These are phyloP conservation scores for Oreotrochilus melanogaster DNA, from an alignment of 2,113 vertebrate genomes.

Conservation along the genomic window DNA sequence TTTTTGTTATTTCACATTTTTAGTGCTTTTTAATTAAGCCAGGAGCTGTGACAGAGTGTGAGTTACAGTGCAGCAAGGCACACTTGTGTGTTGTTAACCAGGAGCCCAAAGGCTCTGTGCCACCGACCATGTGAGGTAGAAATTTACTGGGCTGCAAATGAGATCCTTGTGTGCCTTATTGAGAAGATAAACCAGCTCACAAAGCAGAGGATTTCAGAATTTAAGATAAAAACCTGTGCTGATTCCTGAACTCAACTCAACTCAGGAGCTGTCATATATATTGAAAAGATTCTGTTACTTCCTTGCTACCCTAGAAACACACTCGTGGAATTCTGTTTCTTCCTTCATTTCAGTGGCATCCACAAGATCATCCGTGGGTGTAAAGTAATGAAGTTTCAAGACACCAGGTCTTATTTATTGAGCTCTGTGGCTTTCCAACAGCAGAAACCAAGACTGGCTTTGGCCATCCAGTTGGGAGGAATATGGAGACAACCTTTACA, in stretches of 20 bases:
- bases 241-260: neutral
- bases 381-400: neutral
- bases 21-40: slow-evolving; percentile 57
- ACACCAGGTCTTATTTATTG: neutral
- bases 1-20: slow-evolving; percentile 56
- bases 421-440: neutral
- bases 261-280: neutral
- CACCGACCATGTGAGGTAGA: neutral
- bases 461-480: neutral
- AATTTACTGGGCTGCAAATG: slow-evolving; percentile 52
- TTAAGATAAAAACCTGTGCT: neutral
- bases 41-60: neutral
- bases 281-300: neutral
- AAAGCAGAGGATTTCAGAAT: neutral
- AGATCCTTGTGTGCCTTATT: neutral
- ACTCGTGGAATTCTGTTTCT: neutral
- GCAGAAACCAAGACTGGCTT: neutral
- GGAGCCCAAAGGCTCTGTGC: neutral
- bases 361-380: neutral
- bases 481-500: neutral
- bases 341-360: neutral
- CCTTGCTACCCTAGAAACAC: neutral
- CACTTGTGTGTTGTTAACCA: neutral
- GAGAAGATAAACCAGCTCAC: slow-evolving; percentile 39
- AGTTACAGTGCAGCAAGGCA: neutral